phyloP scores from a whole-genome alignment of 2,113 vertebrate species.

The Ageneiosus marmoratus region DNA sequence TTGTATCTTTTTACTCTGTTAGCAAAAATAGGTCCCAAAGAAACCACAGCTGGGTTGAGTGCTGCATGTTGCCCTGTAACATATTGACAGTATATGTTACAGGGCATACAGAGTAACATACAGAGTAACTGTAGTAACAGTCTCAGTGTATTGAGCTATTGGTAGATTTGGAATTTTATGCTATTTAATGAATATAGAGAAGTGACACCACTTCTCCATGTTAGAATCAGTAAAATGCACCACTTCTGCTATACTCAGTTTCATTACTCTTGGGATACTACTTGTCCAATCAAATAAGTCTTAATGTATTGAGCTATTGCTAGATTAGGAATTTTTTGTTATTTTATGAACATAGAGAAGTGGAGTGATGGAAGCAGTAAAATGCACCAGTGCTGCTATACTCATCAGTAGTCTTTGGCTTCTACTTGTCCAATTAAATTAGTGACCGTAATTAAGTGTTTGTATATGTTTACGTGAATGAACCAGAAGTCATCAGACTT shows the following conservation, averaged over 20 bases:
- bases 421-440: background rate
- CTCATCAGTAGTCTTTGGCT: background rate
- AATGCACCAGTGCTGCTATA: background rate
- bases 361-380: background rate
- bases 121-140: background rate
- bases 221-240: background rate
- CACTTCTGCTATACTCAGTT: background rate
- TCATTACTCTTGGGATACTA: background rate
- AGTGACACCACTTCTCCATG: background rate
- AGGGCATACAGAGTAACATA: too few relatives aligned
- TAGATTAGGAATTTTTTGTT: background rate
- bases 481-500: background rate
- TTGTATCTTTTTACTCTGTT: background rate
- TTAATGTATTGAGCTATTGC: background rate
- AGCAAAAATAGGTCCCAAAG: background rate
- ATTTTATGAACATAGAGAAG: background rate
- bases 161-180: background rate
- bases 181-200: background rate
- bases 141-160: background rate
- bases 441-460: background rate
- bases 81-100: too few relatives aligned
- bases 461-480: background rate
- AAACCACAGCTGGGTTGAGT: background rate
- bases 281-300: background rate
- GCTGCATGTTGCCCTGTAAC: background rate